phyloP scores from a whole-genome alignment of 2,888 invertebrate species.

The Exocentrus adspersus region DNA sequence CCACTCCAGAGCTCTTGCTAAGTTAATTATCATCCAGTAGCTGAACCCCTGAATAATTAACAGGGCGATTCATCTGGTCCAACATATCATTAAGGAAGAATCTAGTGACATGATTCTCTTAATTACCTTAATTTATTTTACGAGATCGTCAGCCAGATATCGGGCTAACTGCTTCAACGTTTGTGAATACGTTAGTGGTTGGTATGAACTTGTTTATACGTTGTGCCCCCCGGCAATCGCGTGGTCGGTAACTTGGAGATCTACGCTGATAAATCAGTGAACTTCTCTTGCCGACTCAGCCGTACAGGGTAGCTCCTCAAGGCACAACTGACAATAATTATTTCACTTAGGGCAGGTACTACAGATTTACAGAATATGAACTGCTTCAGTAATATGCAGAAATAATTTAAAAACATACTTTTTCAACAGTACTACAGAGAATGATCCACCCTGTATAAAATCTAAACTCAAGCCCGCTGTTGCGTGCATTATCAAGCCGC shows the following conservation, averaged over 20 bases:
- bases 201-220: conserved; percentile 57
- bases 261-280: conserved; percentile 46
- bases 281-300: conserved; percentile 35
- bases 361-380: too few species aligned
- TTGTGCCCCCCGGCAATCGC: conserved; percentile 44
- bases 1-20: conserved; percentile 19
- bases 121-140: conserved; percentile 65
- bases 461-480: conserved; percentile 32
- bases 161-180: conserved; percentile 56
- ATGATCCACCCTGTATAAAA: conserved; percentile 7
- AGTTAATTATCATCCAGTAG: conserved; percentile 26
- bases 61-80: conserved; percentile 42
- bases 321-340: too few species aligned
- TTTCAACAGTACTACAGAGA: too few species aligned
- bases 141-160: conserved; percentile 59
- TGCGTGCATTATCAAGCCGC: conserved; percentile 47
- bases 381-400: too few species aligned
- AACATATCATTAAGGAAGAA: conserved; percentile 63
- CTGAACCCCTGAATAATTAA: conserved; percentile 30
- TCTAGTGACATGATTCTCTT: conserved; percentile 64
- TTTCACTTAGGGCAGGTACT: too few species aligned
- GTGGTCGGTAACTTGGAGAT: conserved; percentile 42
- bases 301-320: conserved; percentile 19
- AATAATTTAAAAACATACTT: too few species aligned
- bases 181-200: conserved; percentile 57